phyloP scores from a whole-genome alignment of 2,888 invertebrate genomes.

The Eupithecia exiguata region DNA sequence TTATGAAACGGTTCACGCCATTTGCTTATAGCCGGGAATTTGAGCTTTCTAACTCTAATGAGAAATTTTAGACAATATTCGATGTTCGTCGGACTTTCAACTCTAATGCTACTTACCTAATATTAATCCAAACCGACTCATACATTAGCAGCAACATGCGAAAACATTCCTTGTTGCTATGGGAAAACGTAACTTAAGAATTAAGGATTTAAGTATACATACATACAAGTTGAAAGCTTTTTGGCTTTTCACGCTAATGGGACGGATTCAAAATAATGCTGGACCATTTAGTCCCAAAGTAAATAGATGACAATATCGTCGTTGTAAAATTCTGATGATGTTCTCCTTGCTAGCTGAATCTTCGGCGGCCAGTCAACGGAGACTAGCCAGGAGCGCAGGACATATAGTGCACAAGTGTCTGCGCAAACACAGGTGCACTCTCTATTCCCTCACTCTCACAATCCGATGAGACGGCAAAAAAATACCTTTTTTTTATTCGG shows the following conservation, averaged over 20 bases:
- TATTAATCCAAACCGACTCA: not conserved
- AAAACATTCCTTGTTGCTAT: not conserved
- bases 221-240: too few species aligned
- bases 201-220: too few species aligned
- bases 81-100: not conserved
- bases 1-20: constrained; percentile 2
- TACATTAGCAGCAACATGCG: not conserved
- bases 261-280: not conserved
- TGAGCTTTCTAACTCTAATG: not conserved
- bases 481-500: too few species aligned
- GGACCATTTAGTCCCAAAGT: too few species aligned
- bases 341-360: too few species aligned
- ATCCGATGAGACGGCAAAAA: too few species aligned
- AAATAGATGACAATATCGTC: not conserved
- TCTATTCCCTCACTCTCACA: too few species aligned
- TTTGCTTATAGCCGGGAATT: constrained; percentile 11
- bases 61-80: not conserved
- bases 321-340: too few species aligned
- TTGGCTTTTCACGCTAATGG: not conserved
- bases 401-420: too few species aligned
- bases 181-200: not conserved
- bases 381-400: too few species aligned
- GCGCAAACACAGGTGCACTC: too few species aligned
- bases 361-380: too few species aligned
- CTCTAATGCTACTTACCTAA: not conserved